Evolutionary conservation across 2,113 vertebrate species (phyloP).

Genomic region (Syngnathus floridae): DNA sequence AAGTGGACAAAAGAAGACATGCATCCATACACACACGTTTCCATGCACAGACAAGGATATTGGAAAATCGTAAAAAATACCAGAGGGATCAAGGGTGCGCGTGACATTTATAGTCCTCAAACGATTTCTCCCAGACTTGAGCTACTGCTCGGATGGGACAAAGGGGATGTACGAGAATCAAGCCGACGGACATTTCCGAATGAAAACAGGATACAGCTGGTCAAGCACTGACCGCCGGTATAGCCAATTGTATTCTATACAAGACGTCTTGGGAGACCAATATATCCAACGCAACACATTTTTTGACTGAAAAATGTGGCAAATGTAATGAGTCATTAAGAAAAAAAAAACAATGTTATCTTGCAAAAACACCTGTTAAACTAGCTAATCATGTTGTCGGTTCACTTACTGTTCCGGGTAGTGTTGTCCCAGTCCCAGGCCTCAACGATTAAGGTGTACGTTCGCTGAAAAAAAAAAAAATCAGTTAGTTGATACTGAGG

Average conservation of each 20-base stretch:
- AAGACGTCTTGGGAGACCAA: conserved; percentile 9
- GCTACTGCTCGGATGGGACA: conserved; percentile 61
- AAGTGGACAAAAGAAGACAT: conserved; percentile 27
- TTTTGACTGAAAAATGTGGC: background rate
- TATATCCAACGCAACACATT: background rate
- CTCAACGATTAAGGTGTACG: conserved; percentile 85
- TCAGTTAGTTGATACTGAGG: background rate
- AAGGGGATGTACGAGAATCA: conserved; percentile 36
- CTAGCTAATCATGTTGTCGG: background rate
- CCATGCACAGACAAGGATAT: conserved; percentile 10
- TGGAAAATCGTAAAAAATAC: conserved; percentile 12
- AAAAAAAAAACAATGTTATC: background rate
- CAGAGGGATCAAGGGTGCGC: conserved; percentile 43
- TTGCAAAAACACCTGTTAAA: background rate
- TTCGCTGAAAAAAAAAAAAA: conserved; percentile 72
- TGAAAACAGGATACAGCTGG: conserved; percentile 76
- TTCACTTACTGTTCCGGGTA: conserved; percentile 81
- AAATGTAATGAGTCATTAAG: background rate
- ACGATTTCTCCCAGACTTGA: conserved; percentile 54
- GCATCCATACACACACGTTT: background rate
- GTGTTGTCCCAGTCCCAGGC: conserved; percentile 95
- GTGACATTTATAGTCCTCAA: conserved; percentile 26
- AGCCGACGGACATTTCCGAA: conserved; percentile 42
- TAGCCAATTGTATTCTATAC: conserved; percentile 10
- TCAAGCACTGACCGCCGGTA: conserved; percentile 29